Conservation (phyloP, 2,888 invertebrate species). For the Tetragnatha montana region DNA sequence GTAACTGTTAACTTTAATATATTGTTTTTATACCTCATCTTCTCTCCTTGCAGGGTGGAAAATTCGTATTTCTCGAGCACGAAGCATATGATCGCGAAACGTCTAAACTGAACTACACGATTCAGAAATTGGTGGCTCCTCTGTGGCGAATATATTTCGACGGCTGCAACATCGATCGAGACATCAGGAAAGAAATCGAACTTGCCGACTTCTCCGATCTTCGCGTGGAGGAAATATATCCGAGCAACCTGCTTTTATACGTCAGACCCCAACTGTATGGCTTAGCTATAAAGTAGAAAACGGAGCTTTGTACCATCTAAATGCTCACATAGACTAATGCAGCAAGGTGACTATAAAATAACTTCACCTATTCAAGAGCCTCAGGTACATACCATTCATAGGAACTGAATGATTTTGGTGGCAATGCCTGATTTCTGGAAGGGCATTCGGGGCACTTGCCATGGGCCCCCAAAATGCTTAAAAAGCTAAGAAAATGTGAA, state of each 20-base stretch:
- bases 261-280: slow-evolving; percentile 42
- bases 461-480: too few relatives aligned
- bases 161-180: slow-evolving; percentile 22
- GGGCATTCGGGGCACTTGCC: too few relatives aligned
- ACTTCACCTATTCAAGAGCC: too few relatives aligned
- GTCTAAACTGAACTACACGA: slow-evolving; percentile 12
- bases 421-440: too few relatives aligned
- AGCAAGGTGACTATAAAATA: too few relatives aligned
- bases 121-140: slow-evolving; percentile 29
- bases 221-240: neutral
- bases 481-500: too few relatives aligned
- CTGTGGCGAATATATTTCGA: slow-evolving; percentile 43
- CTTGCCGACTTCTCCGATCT: slow-evolving; percentile 37
- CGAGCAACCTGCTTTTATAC: neutral
- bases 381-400: too few relatives aligned
- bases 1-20: too few relatives aligned
- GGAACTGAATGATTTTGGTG: too few relatives aligned
- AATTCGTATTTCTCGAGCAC: slow-evolving; percentile 58
- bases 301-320: too few relatives aligned
- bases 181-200: slow-evolving; percentile 22
- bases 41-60: slow-evolving; percentile 45
- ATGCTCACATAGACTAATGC: too few relatives aligned
- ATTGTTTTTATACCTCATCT: too few relatives aligned
- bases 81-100: neutral
- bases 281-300: slow-evolving; percentile 54